Evolutionary conservation across 2,888 invertebrate species (phyloP).

Genomic region (Thymelicus sylvestris): DNA sequence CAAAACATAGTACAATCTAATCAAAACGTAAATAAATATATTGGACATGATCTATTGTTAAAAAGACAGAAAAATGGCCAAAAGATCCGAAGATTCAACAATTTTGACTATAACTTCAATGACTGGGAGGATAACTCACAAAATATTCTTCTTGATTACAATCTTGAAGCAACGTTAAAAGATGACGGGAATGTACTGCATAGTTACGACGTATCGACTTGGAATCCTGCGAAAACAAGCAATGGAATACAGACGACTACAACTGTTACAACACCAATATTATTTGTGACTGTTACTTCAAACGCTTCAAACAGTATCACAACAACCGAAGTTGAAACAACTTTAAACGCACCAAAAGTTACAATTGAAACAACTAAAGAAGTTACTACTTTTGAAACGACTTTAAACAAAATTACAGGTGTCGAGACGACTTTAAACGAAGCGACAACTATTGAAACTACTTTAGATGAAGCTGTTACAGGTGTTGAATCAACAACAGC

Average conservation of each 20-base stretch:
- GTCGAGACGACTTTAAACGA: too few relatives aligned
- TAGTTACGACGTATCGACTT: not conserved
- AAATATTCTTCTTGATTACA: not conserved
- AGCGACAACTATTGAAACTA: too few relatives aligned
- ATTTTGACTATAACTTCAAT: not conserved
- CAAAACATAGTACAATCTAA: not conserved
- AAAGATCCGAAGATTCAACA: not conserved
- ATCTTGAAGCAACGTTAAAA: not conserved
- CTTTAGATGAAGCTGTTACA: too few relatives aligned
- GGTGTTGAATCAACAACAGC: too few relatives aligned
- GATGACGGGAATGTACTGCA: not conserved
- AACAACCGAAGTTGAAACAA: not conserved
- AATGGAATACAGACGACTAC: not conserved
- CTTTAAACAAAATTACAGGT: too few relatives aligned
- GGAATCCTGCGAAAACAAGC: not conserved
- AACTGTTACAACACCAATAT: not conserved
- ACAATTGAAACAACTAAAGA: not conserved
- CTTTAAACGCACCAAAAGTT: not conserved
- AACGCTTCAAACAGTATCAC: not conserved
- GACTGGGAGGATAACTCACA: conserved; percentile 4
- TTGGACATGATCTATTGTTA: not conserved
- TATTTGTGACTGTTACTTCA: not conserved
- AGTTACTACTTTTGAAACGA: too few relatives aligned
- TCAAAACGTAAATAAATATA: not conserved
- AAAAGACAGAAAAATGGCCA: not conserved